Evolutionary conservation across 2,797 vertebrate species (phyloP).

Genomic region (Sitta carolinensis): DNA sequence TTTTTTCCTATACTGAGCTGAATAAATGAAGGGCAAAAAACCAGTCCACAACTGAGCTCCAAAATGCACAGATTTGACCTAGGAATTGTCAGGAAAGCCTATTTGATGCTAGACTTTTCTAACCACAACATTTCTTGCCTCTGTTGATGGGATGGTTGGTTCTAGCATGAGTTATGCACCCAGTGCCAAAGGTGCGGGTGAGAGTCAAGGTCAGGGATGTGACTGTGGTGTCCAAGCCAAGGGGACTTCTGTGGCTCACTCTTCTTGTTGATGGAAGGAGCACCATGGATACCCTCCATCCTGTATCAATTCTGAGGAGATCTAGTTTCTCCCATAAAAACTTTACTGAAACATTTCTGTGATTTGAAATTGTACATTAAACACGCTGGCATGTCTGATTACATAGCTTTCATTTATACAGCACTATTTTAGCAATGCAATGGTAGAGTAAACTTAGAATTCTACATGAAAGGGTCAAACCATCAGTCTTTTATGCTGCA

Average conservation of each 20-base stretch:
- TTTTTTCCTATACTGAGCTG: background rate
- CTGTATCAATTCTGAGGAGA: background rate
- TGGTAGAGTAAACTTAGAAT: background rate
- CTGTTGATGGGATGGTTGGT: background rate
- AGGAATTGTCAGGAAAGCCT: background rate
- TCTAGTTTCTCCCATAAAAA: background rate
- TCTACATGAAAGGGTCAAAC: rapidly evolving
- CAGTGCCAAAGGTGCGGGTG: background rate
- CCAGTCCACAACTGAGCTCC: background rate
- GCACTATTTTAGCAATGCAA: background rate
- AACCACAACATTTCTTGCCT: background rate
- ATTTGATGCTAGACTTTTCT: background rate
- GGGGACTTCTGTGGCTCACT: background rate
- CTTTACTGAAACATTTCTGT: background rate
- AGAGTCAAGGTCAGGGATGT: background rate
- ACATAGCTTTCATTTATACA: rapidly evolving
- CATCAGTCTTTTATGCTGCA: background rate
- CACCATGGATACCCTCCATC: background rate
- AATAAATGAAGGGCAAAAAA: background rate
- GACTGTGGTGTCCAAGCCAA: background rate
- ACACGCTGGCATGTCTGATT: rapidly evolving
- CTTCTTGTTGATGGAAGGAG: background rate
- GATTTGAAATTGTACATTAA: background rate
- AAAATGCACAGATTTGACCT: background rate
- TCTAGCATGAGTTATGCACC: background rate